These are phyloP conservation scores for Patella vulgata DNA, from an alignment of 1,140 invertebrate genomes.

Conservation along the genomic window DNA sequence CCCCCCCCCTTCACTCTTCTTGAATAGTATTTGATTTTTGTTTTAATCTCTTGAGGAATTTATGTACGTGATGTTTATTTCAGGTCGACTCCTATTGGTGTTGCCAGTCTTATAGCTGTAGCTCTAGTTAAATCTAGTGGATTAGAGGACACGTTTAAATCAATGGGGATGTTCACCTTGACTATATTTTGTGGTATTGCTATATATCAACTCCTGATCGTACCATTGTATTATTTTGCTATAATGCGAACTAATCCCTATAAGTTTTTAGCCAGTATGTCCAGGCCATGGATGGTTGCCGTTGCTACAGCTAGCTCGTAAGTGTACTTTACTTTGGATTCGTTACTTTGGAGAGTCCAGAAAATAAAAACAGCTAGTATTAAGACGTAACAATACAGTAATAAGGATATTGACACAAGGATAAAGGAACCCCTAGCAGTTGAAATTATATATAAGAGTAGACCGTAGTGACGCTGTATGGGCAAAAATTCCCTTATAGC, in stretches of 20 bases:
- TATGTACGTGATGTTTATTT: constrained; percentile 17
- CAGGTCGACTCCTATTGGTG: constrained; percentile 86
- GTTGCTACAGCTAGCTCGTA: constrained; percentile 86
- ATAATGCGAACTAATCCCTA: constrained; percentile 88
- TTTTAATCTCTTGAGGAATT: too few relatives aligned
- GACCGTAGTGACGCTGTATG: too few relatives aligned
- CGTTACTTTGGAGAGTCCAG: too few relatives aligned
- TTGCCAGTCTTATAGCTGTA: constrained; percentile 88
- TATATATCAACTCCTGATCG: constrained; percentile 86
- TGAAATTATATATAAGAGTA: too few relatives aligned
- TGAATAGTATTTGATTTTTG: neutral
- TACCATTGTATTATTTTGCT: constrained; percentile 85
- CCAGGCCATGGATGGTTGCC: constrained; percentile 87
- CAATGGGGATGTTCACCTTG: constrained; percentile 85
- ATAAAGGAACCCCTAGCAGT: neutral
- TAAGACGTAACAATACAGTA: too few relatives aligned
- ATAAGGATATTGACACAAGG: neutral
- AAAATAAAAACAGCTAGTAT: too few relatives aligned
- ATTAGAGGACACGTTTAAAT: constrained; percentile 80
- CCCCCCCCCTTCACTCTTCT: neutral
- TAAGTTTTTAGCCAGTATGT: constrained; percentile 81
- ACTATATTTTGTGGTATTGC: constrained; percentile 84
- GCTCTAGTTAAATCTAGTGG: constrained; percentile 86
- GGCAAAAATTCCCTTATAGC: too few relatives aligned
- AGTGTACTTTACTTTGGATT: too few relatives aligned